These are phyloP conservation scores for Loris lydekkerianus DNA, from an alignment of 2,797 vertebrate species.

Conservation along the genomic window DNA sequence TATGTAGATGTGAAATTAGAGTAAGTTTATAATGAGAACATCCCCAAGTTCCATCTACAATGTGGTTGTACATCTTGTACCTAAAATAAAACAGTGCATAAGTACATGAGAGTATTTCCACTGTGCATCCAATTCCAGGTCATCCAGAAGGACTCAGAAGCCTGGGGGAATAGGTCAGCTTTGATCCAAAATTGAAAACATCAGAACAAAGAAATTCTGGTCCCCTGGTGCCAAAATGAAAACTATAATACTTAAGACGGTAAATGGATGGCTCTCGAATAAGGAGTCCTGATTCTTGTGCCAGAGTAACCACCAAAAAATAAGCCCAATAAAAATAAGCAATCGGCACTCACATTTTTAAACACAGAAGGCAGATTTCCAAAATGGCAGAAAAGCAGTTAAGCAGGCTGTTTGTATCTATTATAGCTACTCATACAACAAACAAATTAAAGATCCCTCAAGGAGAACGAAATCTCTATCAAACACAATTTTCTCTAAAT, in stretches of 20 bases:
- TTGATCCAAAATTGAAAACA: conserved; percentile 42
- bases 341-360: neutral
- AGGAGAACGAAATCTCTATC: conserved; percentile 77
- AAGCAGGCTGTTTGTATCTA: conserved; percentile 62
- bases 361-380: neutral
- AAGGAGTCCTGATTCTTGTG: neutral
- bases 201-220: conserved; percentile 15
- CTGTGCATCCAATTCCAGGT: neutral
- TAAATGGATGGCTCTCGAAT: neutral
- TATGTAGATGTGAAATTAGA: neutral
- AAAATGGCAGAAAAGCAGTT: conserved; percentile 55
- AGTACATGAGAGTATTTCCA: neutral
- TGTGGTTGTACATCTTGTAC: too few species aligned
- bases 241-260: neutral
- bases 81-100: neutral
- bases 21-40: neutral
- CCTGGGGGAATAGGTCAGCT: neutral
- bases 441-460: conserved; percentile 82
- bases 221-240: neutral
- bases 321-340: conserved; percentile 16
- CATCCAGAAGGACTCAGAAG: conserved; percentile 15
- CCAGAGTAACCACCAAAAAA: conserved; percentile 39
- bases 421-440: conserved; percentile 68
- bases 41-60: neutral
- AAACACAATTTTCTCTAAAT: conserved; percentile 82